Evolutionary conservation across 2,888 invertebrate genomes (phyloP), one percentile per base, ranked within the genome.

Genomic region (Tenthredo amoena): DNA sequence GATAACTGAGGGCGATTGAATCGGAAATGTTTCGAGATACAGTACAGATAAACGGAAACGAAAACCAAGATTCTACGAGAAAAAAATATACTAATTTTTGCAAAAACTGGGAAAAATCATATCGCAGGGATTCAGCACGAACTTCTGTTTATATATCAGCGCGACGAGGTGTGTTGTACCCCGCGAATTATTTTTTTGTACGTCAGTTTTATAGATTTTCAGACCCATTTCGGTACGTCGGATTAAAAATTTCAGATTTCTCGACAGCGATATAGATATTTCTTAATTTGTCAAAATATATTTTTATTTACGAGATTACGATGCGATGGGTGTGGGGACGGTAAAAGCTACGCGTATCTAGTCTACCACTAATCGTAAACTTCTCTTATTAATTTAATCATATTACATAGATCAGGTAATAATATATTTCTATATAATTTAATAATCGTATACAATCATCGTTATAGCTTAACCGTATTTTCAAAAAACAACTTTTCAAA

Each of bases 391-490:
- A 43, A 43, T 21, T 43, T 74, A 37, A 72, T 74, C 74, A 10
- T 72, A 71, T 34, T n/a, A 47, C 50, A 84, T 84, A 47, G 65
- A 81, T 83, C 85, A 85, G 85, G 85, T 82, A 77, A 34, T 26
- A 31, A 43, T 74, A 74, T 26, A 43, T 40, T 40, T 43, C 21
- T 74, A 72, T 37, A 85, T 21, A 77, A n/a, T 84, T 81, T 71
- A 55, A 62, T 85, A 68, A 81, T 85, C 85, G 85, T 85, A 85
- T 85, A 85, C 85, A 68, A 68, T 21, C 43, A 68, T 68, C 68
- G 81, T 65, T 82, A 58, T 37, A 79, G 58, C 62, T 62, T 65
- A 50, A 34, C 72, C 21, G 37, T 76, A 15, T 15, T 18, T 21
- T 9, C 31, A 79, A 50, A 31, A 26, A 74, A 68, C 2, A 68